phyloP scores from a whole-genome alignment of 2,113 vertebrate genomes.

The Furnarius figulus region DNA sequence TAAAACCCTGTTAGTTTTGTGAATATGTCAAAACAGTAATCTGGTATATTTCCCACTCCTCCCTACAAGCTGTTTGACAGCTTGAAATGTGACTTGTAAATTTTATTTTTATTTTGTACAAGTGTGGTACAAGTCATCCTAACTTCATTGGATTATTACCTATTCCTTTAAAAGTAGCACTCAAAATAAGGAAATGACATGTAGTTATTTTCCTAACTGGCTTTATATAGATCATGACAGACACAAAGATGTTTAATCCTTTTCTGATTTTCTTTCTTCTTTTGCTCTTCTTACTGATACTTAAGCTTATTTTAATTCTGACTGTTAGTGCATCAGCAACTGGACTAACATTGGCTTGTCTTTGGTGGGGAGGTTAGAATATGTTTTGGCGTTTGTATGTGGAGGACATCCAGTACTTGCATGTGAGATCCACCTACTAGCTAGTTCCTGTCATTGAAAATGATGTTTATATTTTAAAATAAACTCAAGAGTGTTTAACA shows the following conservation, averaged over 20 bases:
- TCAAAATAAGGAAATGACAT: background rate
- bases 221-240: background rate
- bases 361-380: background rate
- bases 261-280: background rate
- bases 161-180: slow-evolving; percentile 17
- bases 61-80: slow-evolving; percentile 6
- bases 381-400: background rate
- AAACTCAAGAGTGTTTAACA: background rate
- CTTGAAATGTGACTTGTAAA: background rate
- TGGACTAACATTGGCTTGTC: background rate
- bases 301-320: slow-evolving; percentile 27
- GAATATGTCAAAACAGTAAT: background rate
- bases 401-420: background rate
- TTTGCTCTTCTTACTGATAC: background rate
- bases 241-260: background rate
- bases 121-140: slow-evolving; percentile 22
- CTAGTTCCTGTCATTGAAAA: background rate
- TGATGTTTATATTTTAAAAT: background rate
- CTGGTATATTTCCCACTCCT: background rate
- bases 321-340: slow-evolving; percentile 15
- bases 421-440: background rate
- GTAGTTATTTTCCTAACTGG: slow-evolving; percentile 7
- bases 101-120: background rate
- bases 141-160: slow-evolving; percentile 47
- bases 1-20: slow-evolving; percentile 36